phyloP scores from a whole-genome alignment of 2,113 vertebrate species.

The Siniperca chuatsi region DNA sequence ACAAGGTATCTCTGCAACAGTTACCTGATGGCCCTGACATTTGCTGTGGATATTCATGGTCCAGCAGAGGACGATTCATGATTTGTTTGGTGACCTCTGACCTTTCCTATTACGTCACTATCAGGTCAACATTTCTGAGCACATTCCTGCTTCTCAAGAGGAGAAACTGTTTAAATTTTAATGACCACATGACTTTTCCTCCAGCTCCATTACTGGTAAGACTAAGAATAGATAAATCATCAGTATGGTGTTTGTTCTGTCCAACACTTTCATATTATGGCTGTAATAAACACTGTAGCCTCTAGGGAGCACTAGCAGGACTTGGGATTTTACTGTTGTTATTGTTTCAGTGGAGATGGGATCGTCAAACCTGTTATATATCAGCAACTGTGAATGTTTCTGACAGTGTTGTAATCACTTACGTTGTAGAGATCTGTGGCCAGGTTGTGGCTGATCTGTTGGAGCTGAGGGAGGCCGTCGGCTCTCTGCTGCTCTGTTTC shows the following conservation, averaged over 20 bases:
- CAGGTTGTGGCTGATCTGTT: conserved; percentile 78
- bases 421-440: conserved; percentile 82
- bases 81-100: too few relatives aligned
- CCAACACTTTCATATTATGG: neutral
- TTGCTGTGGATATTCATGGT: too few relatives aligned
- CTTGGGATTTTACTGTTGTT: neutral
- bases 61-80: too few relatives aligned
- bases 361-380: neutral
- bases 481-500: conserved; percentile 55
- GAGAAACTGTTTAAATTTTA: too few relatives aligned
- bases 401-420: conserved; percentile 26
- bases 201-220: too few relatives aligned
- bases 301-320: neutral
- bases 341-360: neutral
- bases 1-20: too few relatives aligned
- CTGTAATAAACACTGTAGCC: neutral
- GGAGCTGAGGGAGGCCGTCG: conserved; percentile 68
- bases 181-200: too few relatives aligned
- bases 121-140: too few relatives aligned
- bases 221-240: neutral
- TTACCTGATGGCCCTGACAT: too few relatives aligned
- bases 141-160: too few relatives aligned
- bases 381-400: too few relatives aligned
- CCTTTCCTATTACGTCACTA: too few relatives aligned
- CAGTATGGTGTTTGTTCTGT: neutral